Percentiles rank a stretch among this genome's conserved stretches.
phyloP scores from a whole-genome alignment of 2,888 invertebrate species.

The Protodeltote pygarga region DNA sequence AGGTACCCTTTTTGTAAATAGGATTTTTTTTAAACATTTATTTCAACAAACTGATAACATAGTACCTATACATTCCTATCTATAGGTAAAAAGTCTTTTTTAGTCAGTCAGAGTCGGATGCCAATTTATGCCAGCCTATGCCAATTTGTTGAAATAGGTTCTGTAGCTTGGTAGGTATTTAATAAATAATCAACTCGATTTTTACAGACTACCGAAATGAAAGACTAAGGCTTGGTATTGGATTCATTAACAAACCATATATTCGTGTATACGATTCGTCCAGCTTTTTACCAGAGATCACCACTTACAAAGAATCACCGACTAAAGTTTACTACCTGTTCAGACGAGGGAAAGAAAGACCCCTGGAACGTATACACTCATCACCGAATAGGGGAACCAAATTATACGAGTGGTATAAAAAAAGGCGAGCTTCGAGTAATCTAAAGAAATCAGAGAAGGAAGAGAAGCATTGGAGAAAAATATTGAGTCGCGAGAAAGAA shows the following conservation, averaged over 20 bases:
- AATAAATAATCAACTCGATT: not conserved
- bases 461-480: slow-evolving; percentile 4
- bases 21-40: too few species aligned
- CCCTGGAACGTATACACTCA: too few species aligned
- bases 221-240: slow-evolving; percentile 1
- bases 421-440: slow-evolving; percentile 2
- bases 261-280: slow-evolving; percentile 52
- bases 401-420: slow-evolving; percentile 27
- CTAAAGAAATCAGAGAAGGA: slow-evolving; percentile 1
- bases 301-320: slow-evolving; percentile 37
- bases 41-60: too few species aligned
- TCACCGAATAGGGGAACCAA: not conserved
- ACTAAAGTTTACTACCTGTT: not conserved
- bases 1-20: too few species aligned
- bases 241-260: slow-evolving; percentile 52
- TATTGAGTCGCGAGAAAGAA: slow-evolving; percentile 10
- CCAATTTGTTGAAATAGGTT: too few species aligned
- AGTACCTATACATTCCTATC: too few species aligned
- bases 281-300: slow-evolving; percentile 46
- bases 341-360: too few species aligned
- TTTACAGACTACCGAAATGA: slow-evolving; percentile 4
- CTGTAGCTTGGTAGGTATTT: not conserved
- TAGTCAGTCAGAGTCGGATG: too few species aligned
- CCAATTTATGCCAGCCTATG: too few species aligned
- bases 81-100: too few species aligned